A percentile compares a stretch with the other conserved stretches of the same genome.
Evolutionary conservation across 2,113 vertebrate genomes (phyloP).

Genomic region (Gasterosteus nipponicus): DNA sequence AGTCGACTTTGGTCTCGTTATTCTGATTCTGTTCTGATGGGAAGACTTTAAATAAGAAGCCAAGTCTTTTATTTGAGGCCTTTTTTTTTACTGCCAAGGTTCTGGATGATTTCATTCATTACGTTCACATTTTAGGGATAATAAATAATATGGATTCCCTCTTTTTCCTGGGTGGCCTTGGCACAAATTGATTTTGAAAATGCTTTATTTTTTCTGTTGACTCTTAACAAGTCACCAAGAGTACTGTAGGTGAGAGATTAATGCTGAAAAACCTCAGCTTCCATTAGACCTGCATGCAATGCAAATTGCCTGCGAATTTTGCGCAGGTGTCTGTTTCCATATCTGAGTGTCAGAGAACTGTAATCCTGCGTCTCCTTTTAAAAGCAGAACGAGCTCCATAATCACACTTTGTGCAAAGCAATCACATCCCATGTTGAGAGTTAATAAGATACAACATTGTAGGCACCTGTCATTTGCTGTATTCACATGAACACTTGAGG

Average conservation of each 20-base stretch:
- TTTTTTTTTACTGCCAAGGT: conserved; percentile 22
- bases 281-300: conserved; percentile 3
- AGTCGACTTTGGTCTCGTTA: conserved; percentile 9
- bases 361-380: conserved; percentile 20
- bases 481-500: conserved; percentile 3
- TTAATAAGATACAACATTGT: conserved; percentile 31
- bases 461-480: conserved; percentile 18
- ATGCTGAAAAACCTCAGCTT: conserved; percentile 17
- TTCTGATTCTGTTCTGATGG: conserved; percentile 33
- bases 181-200: conserved; percentile 8
- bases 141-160: conserved; percentile 11
- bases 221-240: conserved; percentile 14
- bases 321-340: conserved; percentile 21
- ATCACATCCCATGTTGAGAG: conserved; percentile 6
- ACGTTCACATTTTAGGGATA: conserved; percentile 6
- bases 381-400: neutral
- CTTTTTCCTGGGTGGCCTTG: conserved; percentile 24
- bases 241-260: conserved; percentile 3
- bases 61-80: neutral
- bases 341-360: conserved; percentile 28
- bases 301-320: conserved; percentile 24
- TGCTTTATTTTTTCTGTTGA: conserved; percentile 2
- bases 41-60: conserved; percentile 28
- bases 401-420: neutral
- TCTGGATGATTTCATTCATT: conserved; percentile 8